Conservation (phyloP, 2,797 vertebrate genomes). For the Enteromius mattozi region DNA sequence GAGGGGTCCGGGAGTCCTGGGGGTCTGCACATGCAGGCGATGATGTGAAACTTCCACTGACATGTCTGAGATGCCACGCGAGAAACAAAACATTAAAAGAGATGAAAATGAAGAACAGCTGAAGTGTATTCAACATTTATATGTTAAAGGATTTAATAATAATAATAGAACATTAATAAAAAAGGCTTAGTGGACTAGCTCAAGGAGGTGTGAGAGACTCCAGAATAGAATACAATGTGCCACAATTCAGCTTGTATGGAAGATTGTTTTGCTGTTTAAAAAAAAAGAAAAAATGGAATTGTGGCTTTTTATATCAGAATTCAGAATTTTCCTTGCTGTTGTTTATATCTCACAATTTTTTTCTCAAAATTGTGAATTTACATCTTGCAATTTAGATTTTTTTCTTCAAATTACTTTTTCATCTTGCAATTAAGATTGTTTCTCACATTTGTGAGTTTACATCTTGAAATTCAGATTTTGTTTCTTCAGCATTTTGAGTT, state of each 20-base stretch:
- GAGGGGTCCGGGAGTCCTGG: constrained; percentile 42
- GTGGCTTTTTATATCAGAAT: neutral
- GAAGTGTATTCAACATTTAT: constrained; percentile 5
- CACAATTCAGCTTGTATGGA: neutral
- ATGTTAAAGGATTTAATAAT: neutral
- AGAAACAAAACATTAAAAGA: constrained; percentile 4
- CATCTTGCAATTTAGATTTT: neutral
- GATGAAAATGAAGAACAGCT: neutral
- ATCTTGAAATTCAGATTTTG: neutral
- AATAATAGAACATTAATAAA: neutral
- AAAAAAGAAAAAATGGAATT: neutral
- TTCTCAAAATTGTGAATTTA: neutral
- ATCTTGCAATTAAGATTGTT: too few relatives aligned
- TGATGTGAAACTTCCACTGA: constrained; percentile 56
- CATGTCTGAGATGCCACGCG: neutral
- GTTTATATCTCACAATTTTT: neutral
- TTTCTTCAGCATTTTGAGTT: neutral
- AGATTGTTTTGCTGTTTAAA: too few relatives aligned
- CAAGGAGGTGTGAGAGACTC: neutral
- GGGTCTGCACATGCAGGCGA: constrained; percentile 36
- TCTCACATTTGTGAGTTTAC: too few relatives aligned
- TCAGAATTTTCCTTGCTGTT: neutral
- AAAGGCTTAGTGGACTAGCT: neutral
- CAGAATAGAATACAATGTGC: neutral
- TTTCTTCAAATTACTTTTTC: neutral